These are phyloP conservation scores for Euzophera pinguis DNA, from an alignment of 2,888 invertebrate species.

Conservation along the genomic window DNA sequence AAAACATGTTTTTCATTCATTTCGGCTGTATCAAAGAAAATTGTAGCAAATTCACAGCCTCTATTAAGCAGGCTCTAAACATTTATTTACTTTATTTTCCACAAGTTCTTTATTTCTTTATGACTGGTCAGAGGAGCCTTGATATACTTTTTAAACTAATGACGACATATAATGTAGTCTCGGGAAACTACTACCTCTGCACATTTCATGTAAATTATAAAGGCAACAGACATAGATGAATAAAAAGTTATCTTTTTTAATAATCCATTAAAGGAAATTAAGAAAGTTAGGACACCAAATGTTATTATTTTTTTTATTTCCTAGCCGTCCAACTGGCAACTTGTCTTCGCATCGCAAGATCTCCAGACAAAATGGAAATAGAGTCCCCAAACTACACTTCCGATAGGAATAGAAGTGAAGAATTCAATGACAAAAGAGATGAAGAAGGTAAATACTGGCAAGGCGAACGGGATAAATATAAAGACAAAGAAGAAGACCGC, in stretches of 20 bases:
- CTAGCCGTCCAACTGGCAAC: constrained; percentile 1
- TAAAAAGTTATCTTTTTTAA: too few species aligned
- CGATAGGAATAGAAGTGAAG: constrained; percentile 22
- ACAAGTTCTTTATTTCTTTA: too few species aligned
- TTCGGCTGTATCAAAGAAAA: not conserved
- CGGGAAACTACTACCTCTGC: too few species aligned
- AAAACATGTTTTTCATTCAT: not conserved
- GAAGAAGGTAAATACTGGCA: constrained; percentile 36
- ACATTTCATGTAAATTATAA: too few species aligned
- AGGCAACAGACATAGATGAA: too few species aligned
- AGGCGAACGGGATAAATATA: constrained; percentile 30
- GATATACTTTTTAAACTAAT: too few species aligned
- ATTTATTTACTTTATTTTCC: too few species aligned
- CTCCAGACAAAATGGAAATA: constrained; percentile 39
- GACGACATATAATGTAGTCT: too few species aligned
- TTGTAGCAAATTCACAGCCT: not conserved
- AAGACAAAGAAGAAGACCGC: constrained; percentile 19
- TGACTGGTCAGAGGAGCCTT: too few species aligned
- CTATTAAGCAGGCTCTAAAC: too few species aligned
- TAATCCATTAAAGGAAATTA: too few species aligned
- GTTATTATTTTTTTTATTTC: not conserved
- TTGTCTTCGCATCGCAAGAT: constrained; percentile 27
- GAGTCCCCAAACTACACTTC: constrained; percentile 30
- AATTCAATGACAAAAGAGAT: constrained; percentile 28
- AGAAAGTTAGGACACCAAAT: too few species aligned